These are phyloP conservation scores for Alaudala cheleensis DNA, from an alignment of 2,113 vertebrate species.

Conservation along the genomic window DNA sequence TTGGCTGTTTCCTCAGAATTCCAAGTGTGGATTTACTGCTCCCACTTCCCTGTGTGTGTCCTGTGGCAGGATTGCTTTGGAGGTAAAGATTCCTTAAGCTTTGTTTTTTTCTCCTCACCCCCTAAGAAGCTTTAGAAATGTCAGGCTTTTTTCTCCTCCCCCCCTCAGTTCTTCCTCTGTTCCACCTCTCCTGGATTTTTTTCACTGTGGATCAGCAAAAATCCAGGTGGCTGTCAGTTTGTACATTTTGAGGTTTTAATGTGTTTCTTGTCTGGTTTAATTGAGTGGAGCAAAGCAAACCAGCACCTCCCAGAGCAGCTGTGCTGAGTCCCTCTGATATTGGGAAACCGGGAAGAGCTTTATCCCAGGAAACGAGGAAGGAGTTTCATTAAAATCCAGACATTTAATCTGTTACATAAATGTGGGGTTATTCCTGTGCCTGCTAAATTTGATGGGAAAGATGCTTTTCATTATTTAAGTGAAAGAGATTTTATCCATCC, in stretches of 20 bases:
- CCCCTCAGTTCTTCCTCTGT: not conserved
- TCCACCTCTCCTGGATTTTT: not conserved
- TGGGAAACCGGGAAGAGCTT: not conserved
- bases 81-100: conserved; percentile 3
- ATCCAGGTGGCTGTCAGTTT: not conserved
- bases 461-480: conserved; percentile 29
- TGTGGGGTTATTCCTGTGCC: not conserved
- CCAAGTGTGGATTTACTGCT: not conserved
- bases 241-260: not conserved
- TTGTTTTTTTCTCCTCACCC: not conserved
- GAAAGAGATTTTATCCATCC: not conserved
- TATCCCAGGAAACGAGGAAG: not conserved
- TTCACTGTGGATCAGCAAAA: not conserved
- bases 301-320: not conserved
- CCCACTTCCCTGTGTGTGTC: not conserved
- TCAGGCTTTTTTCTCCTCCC: not conserved
- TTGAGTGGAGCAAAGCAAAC: not conserved
- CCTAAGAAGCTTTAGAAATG: not conserved
- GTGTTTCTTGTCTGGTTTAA: not conserved
- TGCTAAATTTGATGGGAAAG: not conserved
- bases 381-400: conserved; percentile 30
- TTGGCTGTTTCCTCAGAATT: not conserved
- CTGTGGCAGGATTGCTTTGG: not conserved
- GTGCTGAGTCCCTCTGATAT: not conserved
- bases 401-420: conserved; percentile 25